phyloP scores from a whole-genome alignment of 1,140 invertebrate genomes.

The Lanistes nyassanus region DNA sequence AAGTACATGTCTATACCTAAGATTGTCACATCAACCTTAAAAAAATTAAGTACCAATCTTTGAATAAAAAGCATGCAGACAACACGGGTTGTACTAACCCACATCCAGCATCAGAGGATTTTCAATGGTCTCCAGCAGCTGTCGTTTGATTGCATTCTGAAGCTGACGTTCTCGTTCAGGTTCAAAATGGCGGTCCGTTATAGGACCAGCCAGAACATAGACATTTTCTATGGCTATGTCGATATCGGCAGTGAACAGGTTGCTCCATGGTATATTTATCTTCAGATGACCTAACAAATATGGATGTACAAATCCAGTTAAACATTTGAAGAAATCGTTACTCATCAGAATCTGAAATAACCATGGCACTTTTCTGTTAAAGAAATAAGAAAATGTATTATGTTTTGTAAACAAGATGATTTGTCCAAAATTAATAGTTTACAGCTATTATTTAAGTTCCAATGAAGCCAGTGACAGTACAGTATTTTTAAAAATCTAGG shows the following conservation, averaged over 20 bases:
- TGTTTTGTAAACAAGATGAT: too few relatives aligned
- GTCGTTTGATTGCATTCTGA: constrained; percentile 78
- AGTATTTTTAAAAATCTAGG: too few relatives aligned
- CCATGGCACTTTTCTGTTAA: too few relatives aligned
- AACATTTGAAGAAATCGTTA: background rate
- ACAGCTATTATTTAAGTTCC: too few relatives aligned
- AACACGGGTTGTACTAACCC: too few relatives aligned
- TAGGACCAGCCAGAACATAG: constrained; percentile 79
- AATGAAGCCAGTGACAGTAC: too few relatives aligned
- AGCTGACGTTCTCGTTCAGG: constrained; percentile 79
- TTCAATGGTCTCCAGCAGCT: constrained; percentile 71
- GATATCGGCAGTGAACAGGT: constrained; percentile 77
- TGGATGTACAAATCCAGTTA: background rate
- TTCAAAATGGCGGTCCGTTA: constrained; percentile 77
- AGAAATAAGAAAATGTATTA: too few relatives aligned
- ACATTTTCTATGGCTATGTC: constrained; percentile 76
- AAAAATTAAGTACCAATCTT: too few relatives aligned
- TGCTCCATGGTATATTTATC: constrained; percentile 82
- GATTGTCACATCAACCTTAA: too few relatives aligned
- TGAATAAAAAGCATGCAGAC: too few relatives aligned
- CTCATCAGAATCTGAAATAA: background rate
- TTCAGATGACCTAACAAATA: constrained; percentile 71
- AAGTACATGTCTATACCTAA: too few relatives aligned
- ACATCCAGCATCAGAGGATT: constrained; percentile 41
- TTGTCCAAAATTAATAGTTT: too few relatives aligned